Conservation (phyloP, 2,888 invertebrate genomes). For the Xylota segnis region DNA sequence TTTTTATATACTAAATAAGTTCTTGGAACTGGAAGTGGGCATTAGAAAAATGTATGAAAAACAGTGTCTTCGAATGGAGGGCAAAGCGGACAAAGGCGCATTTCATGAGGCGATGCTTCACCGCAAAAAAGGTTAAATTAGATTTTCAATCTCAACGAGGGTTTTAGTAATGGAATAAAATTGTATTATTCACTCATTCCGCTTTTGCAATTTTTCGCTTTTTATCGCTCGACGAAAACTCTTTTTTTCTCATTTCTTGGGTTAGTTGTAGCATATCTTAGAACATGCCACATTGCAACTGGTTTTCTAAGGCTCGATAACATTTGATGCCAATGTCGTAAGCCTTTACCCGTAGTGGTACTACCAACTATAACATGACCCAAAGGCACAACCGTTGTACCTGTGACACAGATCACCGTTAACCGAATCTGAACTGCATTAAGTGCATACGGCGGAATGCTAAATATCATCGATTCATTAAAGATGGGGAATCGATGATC, state of each 20-base stretch:
- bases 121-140: constrained; percentile 31
- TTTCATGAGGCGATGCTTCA: constrained; percentile 32
- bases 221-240: constrained; percentile 64
- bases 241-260: constrained; percentile 51
- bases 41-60: constrained; percentile 72
- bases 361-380: constrained; percentile 93
- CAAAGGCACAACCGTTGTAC: constrained; percentile 87
- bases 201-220: not conserved
- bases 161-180: constrained; percentile 10
- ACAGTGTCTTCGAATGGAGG: constrained; percentile 46
- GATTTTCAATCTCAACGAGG: constrained; percentile 14
- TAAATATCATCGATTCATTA: constrained; percentile 94
- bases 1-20: constrained; percentile 48
- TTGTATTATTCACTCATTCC: not conserved
- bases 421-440: constrained; percentile 91
- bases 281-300: constrained; percentile 93
- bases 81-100: constrained; percentile 56
- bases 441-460: constrained; percentile 89
- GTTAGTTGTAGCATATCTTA: constrained; percentile 84
- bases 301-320: constrained; percentile 91
- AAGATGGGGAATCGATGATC: constrained; percentile 90
- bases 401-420: constrained; percentile 85
- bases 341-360: constrained; percentile 89
- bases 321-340: constrained; percentile 94
- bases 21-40: constrained; percentile 69